Base-by-base conservation (phyloP, 1,140 invertebrate genomes). In the Drosophila paulistorum region DNA sequence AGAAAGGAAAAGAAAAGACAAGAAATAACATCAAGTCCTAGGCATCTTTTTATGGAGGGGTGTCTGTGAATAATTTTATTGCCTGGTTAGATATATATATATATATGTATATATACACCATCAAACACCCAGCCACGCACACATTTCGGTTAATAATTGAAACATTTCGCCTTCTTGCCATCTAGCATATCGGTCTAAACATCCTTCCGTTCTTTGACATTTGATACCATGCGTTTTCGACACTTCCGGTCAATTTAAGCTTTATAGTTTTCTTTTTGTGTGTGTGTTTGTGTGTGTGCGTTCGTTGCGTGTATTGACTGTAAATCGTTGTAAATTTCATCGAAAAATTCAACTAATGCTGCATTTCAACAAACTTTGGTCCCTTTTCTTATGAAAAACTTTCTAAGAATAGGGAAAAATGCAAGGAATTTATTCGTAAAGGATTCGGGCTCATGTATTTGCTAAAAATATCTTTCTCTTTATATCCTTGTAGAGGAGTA, bases 191-290 rank as follows among this genome's bases (percentile, higher is more conserved):
- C 45, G 14, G 45, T 48, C 45, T 17, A 48, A 48, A 17, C 45
- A 48, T 51, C 45, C 45, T 51, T 51, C 45, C 45, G 45, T 51
- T 20, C 45, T 23, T 51, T 51, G 2, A 9, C 17, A 23, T 51
- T 23, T 51, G 17, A 51, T 51, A 23, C 9, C 17, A 51, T 51
- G 45, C 45, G 45, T 51, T 51, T 20, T 51, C 7, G 17, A 14
- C 17, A 51, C 45, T 51, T 51, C 45, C 45, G 45, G 45, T 23
- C 45, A 23, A 51, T 51, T 51, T 51, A 20, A 11, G 45, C 45
- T 51, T 51, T 51, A 51, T 51, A 20, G 17, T 2, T 60, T 13
- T 63, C 9, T 45, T n/a, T 57, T 11, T 66, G 14, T 71, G 60
- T 35, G 48, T 42, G 20, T 39, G 54, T 57, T 58, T 66, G 54